Conservation (phyloP, 1,140 invertebrate genomes). For the Phortica variegata region DNA sequence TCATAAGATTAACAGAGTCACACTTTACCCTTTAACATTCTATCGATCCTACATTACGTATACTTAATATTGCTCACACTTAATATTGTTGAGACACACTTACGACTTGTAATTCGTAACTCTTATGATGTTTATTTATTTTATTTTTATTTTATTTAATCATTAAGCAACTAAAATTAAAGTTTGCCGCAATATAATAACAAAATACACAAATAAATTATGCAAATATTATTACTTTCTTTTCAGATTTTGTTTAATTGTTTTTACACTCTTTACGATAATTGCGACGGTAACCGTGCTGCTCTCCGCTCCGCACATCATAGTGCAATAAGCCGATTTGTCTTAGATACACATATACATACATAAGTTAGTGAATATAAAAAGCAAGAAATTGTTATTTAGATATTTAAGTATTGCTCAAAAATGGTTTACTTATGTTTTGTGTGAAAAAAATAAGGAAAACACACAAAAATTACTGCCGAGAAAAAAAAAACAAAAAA, state of each 20-base stretch:
- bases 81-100: too few relatives aligned
- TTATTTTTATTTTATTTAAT: too few relatives aligned
- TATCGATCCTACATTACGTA: too few relatives aligned
- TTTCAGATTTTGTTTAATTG: slow-evolving; percentile 88
- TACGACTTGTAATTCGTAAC: too few relatives aligned
- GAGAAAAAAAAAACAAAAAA: slow-evolving; percentile 19
- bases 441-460: slow-evolving; percentile 7
- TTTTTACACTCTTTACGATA: slow-evolving; percentile 95
- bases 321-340: slow-evolving; percentile 75
- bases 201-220: not conserved
- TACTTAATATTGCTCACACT: too few relatives aligned
- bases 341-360: slow-evolving; percentile 29
- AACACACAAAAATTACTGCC: slow-evolving; percentile 15
- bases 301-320: slow-evolving; percentile 91
- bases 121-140: too few relatives aligned
- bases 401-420: slow-evolving; percentile 55
- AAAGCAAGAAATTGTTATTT: slow-evolving; percentile 53
- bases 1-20: too few relatives aligned
- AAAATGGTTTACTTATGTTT: slow-evolving; percentile 7
- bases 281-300: slow-evolving; percentile 93
- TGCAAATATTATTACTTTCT: slow-evolving; percentile 15
- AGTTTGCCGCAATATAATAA: too few relatives aligned
- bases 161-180: too few relatives aligned
- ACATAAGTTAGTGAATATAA: slow-evolving; percentile 31
- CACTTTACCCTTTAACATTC: too few relatives aligned